Conservation (phyloP, 2,113 vertebrate species). For the Rostratula benghalensis region DNA sequence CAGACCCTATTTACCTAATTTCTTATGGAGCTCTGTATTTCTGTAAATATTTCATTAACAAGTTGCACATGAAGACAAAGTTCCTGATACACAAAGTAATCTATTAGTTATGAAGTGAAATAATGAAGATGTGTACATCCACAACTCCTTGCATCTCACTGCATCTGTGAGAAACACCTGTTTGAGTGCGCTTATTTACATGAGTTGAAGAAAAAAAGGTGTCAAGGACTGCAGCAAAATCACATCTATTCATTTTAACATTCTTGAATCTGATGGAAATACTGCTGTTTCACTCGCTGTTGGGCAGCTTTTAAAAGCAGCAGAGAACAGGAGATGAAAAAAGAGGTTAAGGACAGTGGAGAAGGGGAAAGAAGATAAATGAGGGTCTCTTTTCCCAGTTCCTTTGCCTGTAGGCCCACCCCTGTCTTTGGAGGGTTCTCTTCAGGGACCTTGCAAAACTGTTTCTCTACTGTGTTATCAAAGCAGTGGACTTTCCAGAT, state of each 20-base stretch:
- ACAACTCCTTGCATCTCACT: not conserved
- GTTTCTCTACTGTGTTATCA: not conserved
- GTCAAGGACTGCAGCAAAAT: not conserved
- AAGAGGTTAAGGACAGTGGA: not conserved
- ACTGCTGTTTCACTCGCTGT: not conserved
- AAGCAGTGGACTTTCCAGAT: not conserved
- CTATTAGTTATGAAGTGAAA: not conserved
- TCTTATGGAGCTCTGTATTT: not conserved
- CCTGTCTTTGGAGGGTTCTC: not conserved
- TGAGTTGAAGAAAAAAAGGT: not conserved
- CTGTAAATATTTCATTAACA: not conserved
- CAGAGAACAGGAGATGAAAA: not conserved
- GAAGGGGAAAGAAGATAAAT: not conserved
- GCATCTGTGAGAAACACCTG: not conserved
- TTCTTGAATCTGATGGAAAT: not conserved
- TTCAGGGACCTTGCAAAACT: not conserved
- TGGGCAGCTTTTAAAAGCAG: not conserved
- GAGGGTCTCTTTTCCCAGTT: not conserved
- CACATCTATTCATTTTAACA: not conserved
- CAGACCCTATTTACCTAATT: not conserved
- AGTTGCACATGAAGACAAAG: not conserved
- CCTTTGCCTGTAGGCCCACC: not conserved
- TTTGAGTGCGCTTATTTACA: not conserved
- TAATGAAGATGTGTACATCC: not conserved
- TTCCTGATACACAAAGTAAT: not conserved